phyloP scores from a whole-genome alignment of 1,140 invertebrate genomes.

The Medauroidea extradentata region DNA sequence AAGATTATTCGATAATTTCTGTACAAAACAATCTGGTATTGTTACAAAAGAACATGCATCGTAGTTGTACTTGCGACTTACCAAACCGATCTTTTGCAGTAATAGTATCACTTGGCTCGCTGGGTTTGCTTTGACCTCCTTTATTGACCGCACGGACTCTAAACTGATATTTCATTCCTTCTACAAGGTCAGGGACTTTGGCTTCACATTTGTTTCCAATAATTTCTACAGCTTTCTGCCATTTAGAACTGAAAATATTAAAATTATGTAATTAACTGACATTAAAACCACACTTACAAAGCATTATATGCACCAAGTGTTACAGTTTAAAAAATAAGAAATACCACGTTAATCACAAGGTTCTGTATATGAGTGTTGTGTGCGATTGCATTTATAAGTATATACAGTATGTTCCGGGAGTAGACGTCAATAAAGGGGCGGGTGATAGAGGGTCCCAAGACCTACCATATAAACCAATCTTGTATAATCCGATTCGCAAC shows the following conservation, averaged over 20 bases:
- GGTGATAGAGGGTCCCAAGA: too few relatives aligned
- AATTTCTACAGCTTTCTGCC: conserved; percentile 83
- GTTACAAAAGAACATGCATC: too few relatives aligned
- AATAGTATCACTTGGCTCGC: conserved; percentile 73
- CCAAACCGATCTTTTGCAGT: conserved; percentile 80
- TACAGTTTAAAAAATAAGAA: neutral
- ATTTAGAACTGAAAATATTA: conserved; percentile 62
- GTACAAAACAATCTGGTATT: too few relatives aligned
- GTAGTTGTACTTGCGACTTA: conserved; percentile 40
- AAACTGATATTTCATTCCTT: conserved; percentile 96
- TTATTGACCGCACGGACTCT: conserved; percentile 93
- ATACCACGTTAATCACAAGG: neutral
- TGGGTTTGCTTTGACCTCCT: conserved; percentile 89
- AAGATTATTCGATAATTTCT: too few relatives aligned
- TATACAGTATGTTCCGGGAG: too few relatives aligned
- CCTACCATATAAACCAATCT: too few relatives aligned
- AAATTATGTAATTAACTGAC: neutral
- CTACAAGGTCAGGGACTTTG: conserved; percentile 83
- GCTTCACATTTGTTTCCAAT: conserved; percentile 77
- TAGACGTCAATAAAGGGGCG: too few relatives aligned
- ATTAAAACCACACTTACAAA: neutral
- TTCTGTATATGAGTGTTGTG: neutral
- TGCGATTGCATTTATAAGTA: neutral
- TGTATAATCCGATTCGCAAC: too few relatives aligned
- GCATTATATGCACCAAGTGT: neutral